Evolutionary conservation across 1,140 invertebrate species (phyloP), one percentile per base, ranked within the genome.

Genomic region (Rhynchophorus ferrugineus): DNA sequence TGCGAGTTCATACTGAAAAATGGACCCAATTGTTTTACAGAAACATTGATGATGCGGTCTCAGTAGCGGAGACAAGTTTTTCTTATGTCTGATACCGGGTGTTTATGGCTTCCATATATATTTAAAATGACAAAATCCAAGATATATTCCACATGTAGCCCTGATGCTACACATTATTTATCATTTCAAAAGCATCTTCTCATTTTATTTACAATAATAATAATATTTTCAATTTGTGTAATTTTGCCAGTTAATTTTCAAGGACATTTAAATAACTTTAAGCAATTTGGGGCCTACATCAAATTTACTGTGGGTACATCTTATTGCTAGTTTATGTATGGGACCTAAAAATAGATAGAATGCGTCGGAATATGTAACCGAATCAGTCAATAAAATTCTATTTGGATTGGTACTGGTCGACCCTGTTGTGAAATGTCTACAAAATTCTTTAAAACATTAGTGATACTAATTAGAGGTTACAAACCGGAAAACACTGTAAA

Each of bases 171-270:
- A 7, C 85, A 95, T 69, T 98, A 97, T 67, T 74, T 97, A 48
- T 87, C 87, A 3, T 97, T 97, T 71, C 91, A 96, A 71, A 79
- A 89, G 57, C 90, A 97, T 72, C 77, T 96, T 18, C 89, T 97
- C 58, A 73, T 89, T 3, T 81, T 93, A 46, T 82, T 88, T 65
- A 74, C 78, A 14, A 79, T 95, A 37, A 82, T 96, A 21, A 89
- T 83, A 22, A 55, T 91, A 6, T 75, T 86, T 39, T 84, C 82
- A 2, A 73, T 90, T 56, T 77, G 78, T 37, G 73, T 91, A 18
- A 84, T 88, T 36, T 66, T 91, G 49, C 88, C 88, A 2, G 83
- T 90, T 6, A 90, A 91, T 71, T 87, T 85, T 56, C 75, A 84
- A 65, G 85, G 85, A 29, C 75, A 71, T 42, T 71, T 83, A 66